Conservation (phyloP, 2,888 invertebrate species). For the Drosophila robusta region DNA sequence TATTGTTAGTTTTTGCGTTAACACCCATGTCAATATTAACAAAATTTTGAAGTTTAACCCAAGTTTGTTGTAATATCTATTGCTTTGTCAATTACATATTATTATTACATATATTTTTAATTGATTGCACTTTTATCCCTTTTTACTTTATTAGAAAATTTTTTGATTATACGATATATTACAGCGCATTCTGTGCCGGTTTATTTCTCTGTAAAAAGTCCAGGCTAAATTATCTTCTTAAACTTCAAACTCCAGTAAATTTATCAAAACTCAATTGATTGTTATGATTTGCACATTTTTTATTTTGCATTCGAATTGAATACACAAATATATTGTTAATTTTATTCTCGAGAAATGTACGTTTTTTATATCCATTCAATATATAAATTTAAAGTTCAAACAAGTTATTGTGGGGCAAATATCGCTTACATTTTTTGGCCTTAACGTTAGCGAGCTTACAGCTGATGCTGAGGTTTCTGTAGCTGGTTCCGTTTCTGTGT, state of each 20-base stretch:
- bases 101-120: no score
- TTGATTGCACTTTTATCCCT: no score
- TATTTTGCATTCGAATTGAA: background rate
- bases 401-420: conserved; percentile 13
- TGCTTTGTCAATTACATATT: background rate
- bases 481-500: conserved; percentile 49
- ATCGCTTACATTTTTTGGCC: conserved; percentile 16
- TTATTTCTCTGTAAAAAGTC: no score
- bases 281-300: background rate
- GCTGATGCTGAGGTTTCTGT: conserved; percentile 38
- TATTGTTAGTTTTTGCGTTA: background rate
- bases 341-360: background rate
- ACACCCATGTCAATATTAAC: background rate
- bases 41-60: background rate
- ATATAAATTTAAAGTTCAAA: conserved; percentile 34
- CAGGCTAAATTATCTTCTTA: no score
- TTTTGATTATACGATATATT: no score
- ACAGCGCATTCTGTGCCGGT: no score
- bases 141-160: no score
- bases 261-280: background rate
- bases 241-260: background rate
- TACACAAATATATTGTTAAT: background rate
- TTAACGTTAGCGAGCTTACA: conserved; percentile 32
- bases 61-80: background rate
- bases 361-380: conserved; percentile 6